Evolutionary conservation across 2,113 vertebrate species (phyloP).

Genomic region (Lipotes vexillifer): DNA sequence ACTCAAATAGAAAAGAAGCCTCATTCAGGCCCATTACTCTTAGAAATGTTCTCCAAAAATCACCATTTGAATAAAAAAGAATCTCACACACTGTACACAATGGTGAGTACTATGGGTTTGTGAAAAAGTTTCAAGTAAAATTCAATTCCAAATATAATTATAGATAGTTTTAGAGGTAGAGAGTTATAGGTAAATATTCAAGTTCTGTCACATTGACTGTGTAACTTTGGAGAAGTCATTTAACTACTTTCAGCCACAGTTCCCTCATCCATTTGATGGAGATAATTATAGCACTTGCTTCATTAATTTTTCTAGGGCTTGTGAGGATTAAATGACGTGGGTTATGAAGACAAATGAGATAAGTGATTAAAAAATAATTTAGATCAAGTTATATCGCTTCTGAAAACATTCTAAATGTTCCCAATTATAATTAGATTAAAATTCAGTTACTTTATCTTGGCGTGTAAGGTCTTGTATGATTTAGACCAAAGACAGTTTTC

Average conservation of each 20-base stretch:
- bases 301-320: neutral
- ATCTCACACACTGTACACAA: neutral
- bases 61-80: neutral
- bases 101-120: neutral
- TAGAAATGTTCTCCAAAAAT: neutral
- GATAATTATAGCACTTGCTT: neutral
- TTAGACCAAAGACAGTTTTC: neutral
- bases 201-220: neutral
- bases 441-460: neutral
- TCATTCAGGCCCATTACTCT: neutral
- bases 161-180: neutral
- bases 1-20: neutral
- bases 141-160: neutral
- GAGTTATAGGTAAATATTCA: neutral
- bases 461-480: neutral
- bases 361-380: neutral
- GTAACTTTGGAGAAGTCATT: neutral
- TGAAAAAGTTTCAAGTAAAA: neutral
- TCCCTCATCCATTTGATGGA: neutral
- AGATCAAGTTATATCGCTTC: neutral
- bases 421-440: neutral
- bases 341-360: neutral
- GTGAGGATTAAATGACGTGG: neutral
- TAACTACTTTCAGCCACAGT: neutral
- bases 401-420: neutral